Conservation (phyloP, 2,113 vertebrate species). For the Siniperca chuatsi region DNA sequence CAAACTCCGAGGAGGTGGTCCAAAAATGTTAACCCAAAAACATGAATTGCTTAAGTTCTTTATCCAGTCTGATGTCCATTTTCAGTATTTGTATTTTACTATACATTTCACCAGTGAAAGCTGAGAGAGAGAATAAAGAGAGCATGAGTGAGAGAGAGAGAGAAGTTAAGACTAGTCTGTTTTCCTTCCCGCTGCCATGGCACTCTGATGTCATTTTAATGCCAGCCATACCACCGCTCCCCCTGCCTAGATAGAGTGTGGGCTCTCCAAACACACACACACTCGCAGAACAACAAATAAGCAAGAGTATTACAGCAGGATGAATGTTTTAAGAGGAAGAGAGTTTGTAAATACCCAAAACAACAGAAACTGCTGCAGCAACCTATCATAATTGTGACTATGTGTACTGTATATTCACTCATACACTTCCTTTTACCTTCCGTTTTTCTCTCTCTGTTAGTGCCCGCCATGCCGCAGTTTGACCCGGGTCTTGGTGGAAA, state of each 20-base stretch:
- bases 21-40: background rate
- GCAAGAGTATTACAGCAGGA: conserved; percentile 26
- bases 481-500: conserved; percentile 94
- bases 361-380: background rate
- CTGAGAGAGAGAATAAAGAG: background rate
- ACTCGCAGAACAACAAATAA: conserved; percentile 33
- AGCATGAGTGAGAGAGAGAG: background rate
- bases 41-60: background rate
- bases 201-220: conserved; percentile 61
- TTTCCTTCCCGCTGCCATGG: conserved; percentile 50
- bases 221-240: conserved; percentile 45
- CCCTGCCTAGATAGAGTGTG: conserved; percentile 20
- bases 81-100: background rate
- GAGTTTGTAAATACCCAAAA: conserved; percentile 26
- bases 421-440: background rate
- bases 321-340: conserved; percentile 38
- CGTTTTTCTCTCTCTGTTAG: conserved; percentile 73
- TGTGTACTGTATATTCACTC: background rate
- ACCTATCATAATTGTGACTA: background rate
- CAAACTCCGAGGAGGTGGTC: background rate
- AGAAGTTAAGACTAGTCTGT: conserved; percentile 37
- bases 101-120: background rate
- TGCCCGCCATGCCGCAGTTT: conserved; percentile 97
- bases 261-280: conserved; percentile 30
- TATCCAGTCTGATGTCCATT: background rate